Percentiles rank a stretch among this genome's conserved stretches.
phyloP scores from a whole-genome alignment of 2,888 invertebrate genomes.

The Gnatocerus cornutus region DNA sequence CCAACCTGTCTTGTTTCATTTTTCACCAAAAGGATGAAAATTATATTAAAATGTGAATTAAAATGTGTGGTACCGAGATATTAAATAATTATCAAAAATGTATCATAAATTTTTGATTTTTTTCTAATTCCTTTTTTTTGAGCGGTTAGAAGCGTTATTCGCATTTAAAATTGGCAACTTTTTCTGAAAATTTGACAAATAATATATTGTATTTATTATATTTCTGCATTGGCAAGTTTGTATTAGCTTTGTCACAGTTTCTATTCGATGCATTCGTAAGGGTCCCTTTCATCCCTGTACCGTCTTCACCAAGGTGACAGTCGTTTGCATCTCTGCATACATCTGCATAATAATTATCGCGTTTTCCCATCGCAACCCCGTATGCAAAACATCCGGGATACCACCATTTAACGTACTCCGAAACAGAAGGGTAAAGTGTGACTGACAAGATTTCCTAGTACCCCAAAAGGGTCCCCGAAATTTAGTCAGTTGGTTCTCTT shows the following conservation, averaged over 20 bases:
- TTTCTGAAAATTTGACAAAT: no score
- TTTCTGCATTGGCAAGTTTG: neutral
- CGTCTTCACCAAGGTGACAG: constrained; percentile 19
- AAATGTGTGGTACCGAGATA: no score
- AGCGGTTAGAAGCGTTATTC: no score
- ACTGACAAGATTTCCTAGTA: constrained; percentile 69
- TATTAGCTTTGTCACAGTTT: neutral
- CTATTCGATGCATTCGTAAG: neutral
- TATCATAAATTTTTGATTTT: no score
- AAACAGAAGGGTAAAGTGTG: constrained; percentile 71
- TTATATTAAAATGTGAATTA: no score
- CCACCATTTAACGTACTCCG: constrained; percentile 58
- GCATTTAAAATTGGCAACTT: no score
- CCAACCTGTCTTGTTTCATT: no score
- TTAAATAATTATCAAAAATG: no score
- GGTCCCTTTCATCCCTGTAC: constrained; percentile 3
- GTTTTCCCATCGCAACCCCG: constrained; percentile 51
- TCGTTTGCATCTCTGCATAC: constrained; percentile 1
- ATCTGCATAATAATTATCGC: constrained; percentile 51
- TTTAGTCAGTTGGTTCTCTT: constrained; percentile 6
- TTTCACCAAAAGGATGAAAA: no score
- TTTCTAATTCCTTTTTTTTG: no score
- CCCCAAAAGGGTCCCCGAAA: constrained; percentile 17
- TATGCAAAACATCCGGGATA: constrained; percentile 63
- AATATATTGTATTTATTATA: no score